These are phyloP conservation scores for Passer domesticus DNA, from an alignment of 2,113 vertebrate species.

Conservation along the genomic window DNA sequence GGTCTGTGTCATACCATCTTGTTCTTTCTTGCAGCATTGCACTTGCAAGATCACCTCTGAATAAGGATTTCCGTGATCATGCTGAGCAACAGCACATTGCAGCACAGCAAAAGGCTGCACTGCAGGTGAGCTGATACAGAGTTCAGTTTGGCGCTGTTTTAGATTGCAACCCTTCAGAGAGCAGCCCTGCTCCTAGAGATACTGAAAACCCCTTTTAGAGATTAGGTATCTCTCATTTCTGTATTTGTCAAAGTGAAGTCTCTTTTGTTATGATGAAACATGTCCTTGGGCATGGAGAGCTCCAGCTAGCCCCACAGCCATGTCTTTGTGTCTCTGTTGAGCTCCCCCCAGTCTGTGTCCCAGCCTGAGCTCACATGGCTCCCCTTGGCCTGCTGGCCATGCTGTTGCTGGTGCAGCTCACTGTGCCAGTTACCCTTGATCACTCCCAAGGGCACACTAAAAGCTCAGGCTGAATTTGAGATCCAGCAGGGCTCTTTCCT, in stretches of 20 bases:
- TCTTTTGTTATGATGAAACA: neutral
- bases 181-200: neutral
- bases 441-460: neutral
- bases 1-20: neutral
- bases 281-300: neutral
- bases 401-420: neutral
- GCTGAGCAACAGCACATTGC: conserved; percentile 97
- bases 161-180: neutral
- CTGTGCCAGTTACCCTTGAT: neutral
- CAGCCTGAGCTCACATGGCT: neutral
- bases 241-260: neutral
- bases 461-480: neutral
- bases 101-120: conserved; percentile 93
- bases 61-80: conserved; percentile 90
- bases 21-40: conserved; percentile 79
- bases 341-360: neutral
- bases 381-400: fast-evolving
- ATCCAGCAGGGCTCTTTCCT: neutral
- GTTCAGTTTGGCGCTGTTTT: neutral
- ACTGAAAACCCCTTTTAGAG: neutral
- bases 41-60: conserved; percentile 82
- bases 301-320: neutral
- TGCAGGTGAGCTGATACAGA: conserved; percentile 80
- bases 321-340: neutral
- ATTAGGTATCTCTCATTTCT: neutral